Conservation (phyloP, 2,888 invertebrate genomes). For the Cryptus viduatorius region DNA sequence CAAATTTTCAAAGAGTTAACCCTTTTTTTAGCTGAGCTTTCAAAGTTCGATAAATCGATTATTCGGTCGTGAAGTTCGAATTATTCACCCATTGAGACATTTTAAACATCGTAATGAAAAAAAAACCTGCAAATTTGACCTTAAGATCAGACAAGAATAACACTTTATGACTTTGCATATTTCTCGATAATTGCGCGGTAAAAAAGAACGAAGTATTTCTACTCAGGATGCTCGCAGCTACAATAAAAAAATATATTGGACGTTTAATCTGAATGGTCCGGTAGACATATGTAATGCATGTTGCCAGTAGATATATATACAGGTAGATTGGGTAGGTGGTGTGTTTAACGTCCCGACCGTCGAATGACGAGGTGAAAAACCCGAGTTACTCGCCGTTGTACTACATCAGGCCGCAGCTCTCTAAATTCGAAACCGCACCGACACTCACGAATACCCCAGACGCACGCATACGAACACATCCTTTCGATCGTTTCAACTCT, state of each 20-base stretch:
- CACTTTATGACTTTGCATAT: no score
- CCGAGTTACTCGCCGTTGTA: constrained; percentile 31
- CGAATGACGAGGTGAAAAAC: constrained; percentile 46
- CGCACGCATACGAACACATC: neutral
- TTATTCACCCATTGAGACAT: no score
- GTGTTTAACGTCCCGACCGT: constrained; percentile 46
- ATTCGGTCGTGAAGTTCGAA: no score
- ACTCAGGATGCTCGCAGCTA: neutral
- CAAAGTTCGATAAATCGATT: no score
- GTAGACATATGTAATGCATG: neutral
- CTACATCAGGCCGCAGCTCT: constrained; percentile 44
- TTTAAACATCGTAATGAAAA: no score
- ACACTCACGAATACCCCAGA: neutral
- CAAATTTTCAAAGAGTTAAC: no score
- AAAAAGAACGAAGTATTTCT: neutral
- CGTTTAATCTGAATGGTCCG: neutral
- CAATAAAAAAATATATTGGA: neutral
- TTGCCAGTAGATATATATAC: constrained; percentile 2
- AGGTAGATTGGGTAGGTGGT: constrained; percentile 35
- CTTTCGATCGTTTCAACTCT: constrained; percentile 29
- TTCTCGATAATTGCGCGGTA: neutral
- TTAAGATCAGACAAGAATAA: no score
- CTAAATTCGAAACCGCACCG: constrained; percentile 45
- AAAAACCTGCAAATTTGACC: no score
- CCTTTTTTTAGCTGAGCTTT: no score